phyloP scores from a whole-genome alignment of 2,113 vertebrate genomes.

The Calonectris borealis region DNA sequence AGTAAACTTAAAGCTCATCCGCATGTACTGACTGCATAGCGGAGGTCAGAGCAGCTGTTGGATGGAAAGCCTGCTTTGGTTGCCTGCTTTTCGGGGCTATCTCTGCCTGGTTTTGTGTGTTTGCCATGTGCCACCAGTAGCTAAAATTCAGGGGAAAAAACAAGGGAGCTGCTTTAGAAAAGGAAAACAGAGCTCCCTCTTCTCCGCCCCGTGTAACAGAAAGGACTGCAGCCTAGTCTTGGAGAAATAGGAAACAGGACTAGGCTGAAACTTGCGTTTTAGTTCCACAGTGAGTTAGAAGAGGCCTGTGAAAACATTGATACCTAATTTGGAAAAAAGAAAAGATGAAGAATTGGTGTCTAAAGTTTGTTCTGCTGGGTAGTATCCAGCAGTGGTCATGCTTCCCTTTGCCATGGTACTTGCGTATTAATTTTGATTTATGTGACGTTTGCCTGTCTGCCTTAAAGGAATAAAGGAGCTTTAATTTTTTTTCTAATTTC shows the following conservation, averaged over 20 bases:
- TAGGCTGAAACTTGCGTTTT: not conserved
- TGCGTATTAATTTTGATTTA: not conserved
- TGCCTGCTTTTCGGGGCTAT: not conserved
- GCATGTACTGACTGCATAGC: no score
- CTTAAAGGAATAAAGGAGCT: not conserved
- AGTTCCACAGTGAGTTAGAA: not conserved
- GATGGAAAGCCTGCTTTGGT: not conserved
- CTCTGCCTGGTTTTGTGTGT: not conserved
- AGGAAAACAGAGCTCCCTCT: not conserved
- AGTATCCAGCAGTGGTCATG: not conserved
- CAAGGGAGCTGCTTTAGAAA: not conserved
- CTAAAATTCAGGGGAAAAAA: not conserved
- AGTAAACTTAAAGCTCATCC: not conserved
- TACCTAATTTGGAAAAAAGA: constrained; percentile 53
- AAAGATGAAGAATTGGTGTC: constrained; percentile 26
- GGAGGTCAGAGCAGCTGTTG: not conserved
- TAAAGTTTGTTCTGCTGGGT: constrained; percentile 13
- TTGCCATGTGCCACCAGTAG: not conserved
- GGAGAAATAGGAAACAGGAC: not conserved
- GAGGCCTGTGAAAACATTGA: not conserved
- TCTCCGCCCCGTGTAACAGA: accelerated
- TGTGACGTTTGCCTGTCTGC: not conserved
- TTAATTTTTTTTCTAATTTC: not conserved
- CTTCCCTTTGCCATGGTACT: not conserved
- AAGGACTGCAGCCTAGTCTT: not conserved